Evolutionary conservation across 2,797 vertebrate genomes (phyloP).

Genomic region (Myotis pilosus): DNA sequence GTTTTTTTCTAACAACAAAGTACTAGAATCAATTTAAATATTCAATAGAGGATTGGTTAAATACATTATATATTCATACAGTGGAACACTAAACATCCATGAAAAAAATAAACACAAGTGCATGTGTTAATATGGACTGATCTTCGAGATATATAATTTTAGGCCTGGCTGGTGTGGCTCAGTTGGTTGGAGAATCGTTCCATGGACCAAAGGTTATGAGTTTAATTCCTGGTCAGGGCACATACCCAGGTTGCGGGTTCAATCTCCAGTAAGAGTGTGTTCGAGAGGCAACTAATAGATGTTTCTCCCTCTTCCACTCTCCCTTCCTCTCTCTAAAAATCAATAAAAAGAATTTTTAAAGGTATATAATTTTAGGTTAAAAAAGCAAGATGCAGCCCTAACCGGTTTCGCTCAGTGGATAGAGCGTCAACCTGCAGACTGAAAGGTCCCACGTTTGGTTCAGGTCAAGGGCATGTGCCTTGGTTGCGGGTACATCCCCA

Average conservation of each 20-base stretch:
- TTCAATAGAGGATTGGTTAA: slow-evolving; percentile 24
- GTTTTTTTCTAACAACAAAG: slow-evolving; percentile 53
- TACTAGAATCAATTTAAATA: slow-evolving; percentile 44
- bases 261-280: background rate
- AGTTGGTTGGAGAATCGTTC: background rate
- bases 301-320: background rate
- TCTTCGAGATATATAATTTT: background rate
- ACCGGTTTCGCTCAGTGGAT: too few species aligned
- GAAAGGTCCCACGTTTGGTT: too few species aligned
- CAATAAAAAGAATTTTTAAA: background rate
- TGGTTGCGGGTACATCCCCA: too few species aligned
- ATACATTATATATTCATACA: slow-evolving; percentile 39
- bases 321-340: background rate
- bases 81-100: slow-evolving; percentile 35
- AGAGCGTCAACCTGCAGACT: too few species aligned
- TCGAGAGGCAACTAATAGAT: background rate
- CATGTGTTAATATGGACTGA: background rate
- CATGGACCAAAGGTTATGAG: background rate
- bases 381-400: slow-evolving; percentile 30
- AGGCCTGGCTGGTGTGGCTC: background rate
- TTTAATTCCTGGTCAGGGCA: background rate
- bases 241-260: background rate
- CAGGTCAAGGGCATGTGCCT: too few species aligned
- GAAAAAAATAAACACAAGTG: slow-evolving; percentile 31
- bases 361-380: background rate